phyloP scores from a whole-genome alignment of 2,113 vertebrate species.

The Callopanchax toddi region DNA sequence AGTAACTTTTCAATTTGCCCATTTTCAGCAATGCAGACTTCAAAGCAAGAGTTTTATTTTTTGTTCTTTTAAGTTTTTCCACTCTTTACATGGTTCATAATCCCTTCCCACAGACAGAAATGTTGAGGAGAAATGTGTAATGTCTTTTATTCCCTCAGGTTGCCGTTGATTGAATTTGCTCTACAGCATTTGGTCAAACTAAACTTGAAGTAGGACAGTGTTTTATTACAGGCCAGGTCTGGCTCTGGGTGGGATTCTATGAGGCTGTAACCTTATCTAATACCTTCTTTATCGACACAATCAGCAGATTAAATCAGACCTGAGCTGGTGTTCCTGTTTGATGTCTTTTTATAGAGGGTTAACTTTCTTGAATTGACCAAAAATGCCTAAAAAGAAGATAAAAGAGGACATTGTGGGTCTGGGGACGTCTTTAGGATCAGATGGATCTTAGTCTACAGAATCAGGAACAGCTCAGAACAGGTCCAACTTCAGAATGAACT shows the following conservation, averaged over 20 bases:
- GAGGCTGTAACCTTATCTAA: not conserved
- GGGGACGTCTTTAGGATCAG: too few species aligned
- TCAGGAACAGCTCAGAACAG: too few species aligned
- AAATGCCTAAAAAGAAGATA: too few species aligned
- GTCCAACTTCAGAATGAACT: too few species aligned
- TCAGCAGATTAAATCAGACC: not conserved
- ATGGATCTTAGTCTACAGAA: too few species aligned
- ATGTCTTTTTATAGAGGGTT: not conserved
- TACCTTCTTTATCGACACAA: not conserved
- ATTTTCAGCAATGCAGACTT: not conserved
- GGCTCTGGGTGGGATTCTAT: not conserved
- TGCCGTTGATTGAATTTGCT: not conserved
- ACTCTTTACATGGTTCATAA: not conserved
- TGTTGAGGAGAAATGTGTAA: too few species aligned
- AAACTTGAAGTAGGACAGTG: not conserved
- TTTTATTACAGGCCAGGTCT: not conserved
- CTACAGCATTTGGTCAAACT: not conserved
- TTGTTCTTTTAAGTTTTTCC: not conserved
- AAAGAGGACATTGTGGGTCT: too few species aligned
- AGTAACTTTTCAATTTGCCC: slow-evolving; percentile 9
- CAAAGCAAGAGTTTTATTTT: not conserved
- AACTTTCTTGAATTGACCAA: not conserved
- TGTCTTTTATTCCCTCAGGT: not conserved
- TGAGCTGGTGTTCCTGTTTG: not conserved
- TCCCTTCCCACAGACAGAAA: not conserved